Conservation (phyloP, 2,797 vertebrate genomes). For the Crenuchus spilurus region DNA sequence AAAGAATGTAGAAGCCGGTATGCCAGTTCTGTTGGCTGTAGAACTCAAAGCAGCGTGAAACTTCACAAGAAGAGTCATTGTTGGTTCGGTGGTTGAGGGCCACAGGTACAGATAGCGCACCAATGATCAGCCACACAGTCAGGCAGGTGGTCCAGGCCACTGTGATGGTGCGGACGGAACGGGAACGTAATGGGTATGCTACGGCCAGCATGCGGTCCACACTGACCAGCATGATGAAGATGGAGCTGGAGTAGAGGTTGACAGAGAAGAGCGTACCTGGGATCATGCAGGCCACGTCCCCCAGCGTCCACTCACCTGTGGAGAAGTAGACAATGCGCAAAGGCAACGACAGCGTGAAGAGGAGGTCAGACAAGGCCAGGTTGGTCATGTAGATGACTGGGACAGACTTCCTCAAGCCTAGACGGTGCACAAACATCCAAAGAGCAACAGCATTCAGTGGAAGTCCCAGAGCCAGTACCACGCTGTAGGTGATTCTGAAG, state of each 20-base stretch:
- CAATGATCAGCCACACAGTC: constrained; percentile 46
- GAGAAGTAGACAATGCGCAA: constrained; percentile 52
- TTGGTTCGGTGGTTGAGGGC: constrained; percentile 41
- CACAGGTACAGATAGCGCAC: constrained; percentile 34
- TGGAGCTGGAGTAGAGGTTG: constrained; percentile 59
- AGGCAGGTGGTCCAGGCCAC: constrained; percentile 25
- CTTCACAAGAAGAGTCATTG: not conserved
- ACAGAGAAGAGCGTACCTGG: constrained; percentile 43
- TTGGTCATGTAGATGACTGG: constrained; percentile 54
- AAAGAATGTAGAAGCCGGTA: constrained; percentile 47
- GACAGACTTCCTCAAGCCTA: constrained; percentile 41
- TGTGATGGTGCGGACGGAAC: constrained; percentile 12
- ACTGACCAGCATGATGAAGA: constrained; percentile 59
- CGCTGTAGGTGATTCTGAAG: constrained; percentile 50
- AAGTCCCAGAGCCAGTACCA: constrained; percentile 48
- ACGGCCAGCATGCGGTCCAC: constrained; percentile 59
- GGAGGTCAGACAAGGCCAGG: constrained; percentile 54
- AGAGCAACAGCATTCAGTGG: constrained; percentile 51
- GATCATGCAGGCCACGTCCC: constrained; percentile 42
- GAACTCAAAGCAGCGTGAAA: constrained; percentile 47
- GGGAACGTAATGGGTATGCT: constrained; percentile 57
- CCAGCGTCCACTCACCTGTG: constrained; percentile 29
- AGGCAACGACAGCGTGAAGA: constrained; percentile 51
- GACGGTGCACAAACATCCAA: constrained; percentile 42
- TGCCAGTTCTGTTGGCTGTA: not conserved